A percentile compares a stretch with the other conserved stretches of the same genome.
Evolutionary conservation across 2,888 invertebrate genomes (phyloP).

Genomic region (Hirtodrosophila histrioides): DNA sequence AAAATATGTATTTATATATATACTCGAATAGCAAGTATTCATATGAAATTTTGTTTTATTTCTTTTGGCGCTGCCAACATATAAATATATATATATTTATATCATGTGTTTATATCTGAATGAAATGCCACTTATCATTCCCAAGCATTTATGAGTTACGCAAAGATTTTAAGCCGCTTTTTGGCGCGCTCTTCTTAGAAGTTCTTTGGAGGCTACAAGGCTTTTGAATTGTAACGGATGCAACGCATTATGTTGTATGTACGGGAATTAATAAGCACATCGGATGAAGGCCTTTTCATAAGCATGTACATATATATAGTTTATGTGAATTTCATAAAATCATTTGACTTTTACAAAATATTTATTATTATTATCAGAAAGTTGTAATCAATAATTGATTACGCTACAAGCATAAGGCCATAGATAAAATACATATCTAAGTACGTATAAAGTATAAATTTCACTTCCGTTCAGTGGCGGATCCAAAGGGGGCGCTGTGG

Average conservation of each 20-base stretch:
- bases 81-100: slow-evolving; percentile 9
- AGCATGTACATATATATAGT: neutral
- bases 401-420: slow-evolving; percentile 9
- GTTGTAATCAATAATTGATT: slow-evolving; percentile 26
- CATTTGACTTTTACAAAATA: neutral
- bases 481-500: no score
- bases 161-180: slow-evolving; percentile 68
- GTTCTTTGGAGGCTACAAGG: slow-evolving; percentile 2
- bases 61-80: slow-evolving; percentile 16
- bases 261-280: neutral
- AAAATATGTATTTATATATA: slow-evolving; percentile 3
- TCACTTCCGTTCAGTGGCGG: slow-evolving; percentile 19
- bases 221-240: slow-evolving; percentile 62
- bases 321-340: neutral
- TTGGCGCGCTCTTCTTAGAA: slow-evolving; percentile 63
- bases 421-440: slow-evolving; percentile 20
- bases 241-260: slow-evolving; percentile 54
- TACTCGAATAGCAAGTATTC: neutral
- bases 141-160: slow-evolving; percentile 57
- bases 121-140: slow-evolving; percentile 72
- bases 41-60: slow-evolving; percentile 31
- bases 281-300: neutral
- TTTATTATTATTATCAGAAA: slow-evolving; percentile 23
- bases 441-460: slow-evolving; percentile 10
- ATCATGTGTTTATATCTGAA: slow-evolving; percentile 58